These are phyloP conservation scores for Galaxias olidus DNA, from an alignment of 2,797 vertebrate species.

Conservation along the genomic window DNA sequence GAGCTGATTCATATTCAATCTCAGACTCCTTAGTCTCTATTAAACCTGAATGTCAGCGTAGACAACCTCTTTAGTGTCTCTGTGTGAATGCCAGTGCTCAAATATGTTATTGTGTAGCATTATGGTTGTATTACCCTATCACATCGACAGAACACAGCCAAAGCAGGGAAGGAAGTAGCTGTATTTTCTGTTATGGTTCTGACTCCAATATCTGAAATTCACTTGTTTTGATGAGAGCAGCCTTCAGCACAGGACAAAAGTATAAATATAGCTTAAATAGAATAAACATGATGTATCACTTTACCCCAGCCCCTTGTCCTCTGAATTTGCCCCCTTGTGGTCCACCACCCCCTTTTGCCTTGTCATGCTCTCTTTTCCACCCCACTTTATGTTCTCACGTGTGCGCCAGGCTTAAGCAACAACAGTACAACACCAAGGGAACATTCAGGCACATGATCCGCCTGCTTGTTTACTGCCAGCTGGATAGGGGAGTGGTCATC, in stretches of 20 bases:
- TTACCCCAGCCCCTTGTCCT: neutral
- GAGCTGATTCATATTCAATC: too few relatives aligned
- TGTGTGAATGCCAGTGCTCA: too few relatives aligned
- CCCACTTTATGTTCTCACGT: conserved; percentile 65
- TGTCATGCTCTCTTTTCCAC: conserved; percentile 24
- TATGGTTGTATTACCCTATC: too few relatives aligned
- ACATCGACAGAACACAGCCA: too few relatives aligned
- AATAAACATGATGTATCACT: neutral
- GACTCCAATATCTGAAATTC: too few relatives aligned
- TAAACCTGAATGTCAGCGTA: conserved; percentile 14
- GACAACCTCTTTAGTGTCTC: neutral
- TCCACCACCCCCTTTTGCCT: conserved; percentile 12
- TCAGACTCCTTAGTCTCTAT: conserved; percentile 22
- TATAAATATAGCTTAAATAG: conserved; percentile 2
- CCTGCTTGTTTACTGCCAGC: conserved; percentile 61
- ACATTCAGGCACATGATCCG: conserved; percentile 65
- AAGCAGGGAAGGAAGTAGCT: too few relatives aligned
- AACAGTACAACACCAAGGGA: conserved; percentile 34
- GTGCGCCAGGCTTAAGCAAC: conserved; percentile 42
- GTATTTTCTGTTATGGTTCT: too few relatives aligned
- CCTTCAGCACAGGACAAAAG: neutral
- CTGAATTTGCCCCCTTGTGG: neutral
- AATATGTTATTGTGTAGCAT: too few relatives aligned
- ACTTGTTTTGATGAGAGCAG: too few relatives aligned
- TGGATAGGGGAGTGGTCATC: conserved; percentile 25